phyloP scores from a whole-genome alignment of 2,797 vertebrate species.

The Limosa lapponica region DNA sequence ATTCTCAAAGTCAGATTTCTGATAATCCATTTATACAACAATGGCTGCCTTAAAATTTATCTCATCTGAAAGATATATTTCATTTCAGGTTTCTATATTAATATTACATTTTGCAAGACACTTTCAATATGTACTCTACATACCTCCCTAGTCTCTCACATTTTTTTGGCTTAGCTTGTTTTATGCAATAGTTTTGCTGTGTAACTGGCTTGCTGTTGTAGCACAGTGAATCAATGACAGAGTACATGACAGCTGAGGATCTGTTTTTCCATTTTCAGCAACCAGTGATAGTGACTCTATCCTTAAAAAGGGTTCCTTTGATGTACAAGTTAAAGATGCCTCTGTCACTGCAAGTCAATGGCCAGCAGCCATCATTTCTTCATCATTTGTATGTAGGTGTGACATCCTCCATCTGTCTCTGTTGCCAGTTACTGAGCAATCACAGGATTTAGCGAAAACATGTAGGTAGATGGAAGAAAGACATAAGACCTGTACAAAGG shows the following conservation, averaged over 20 bases:
- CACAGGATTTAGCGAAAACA: neutral
- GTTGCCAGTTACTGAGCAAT: neutral
- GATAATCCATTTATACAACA: neutral
- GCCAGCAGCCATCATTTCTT: slow-evolving; percentile 23
- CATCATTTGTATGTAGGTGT: slow-evolving; percentile 2
- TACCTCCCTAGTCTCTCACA: neutral
- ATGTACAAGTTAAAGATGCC: neutral
- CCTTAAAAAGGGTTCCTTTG: neutral
- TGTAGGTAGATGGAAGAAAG: slow-evolving; percentile 7
- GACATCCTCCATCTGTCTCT: slow-evolving; percentile 50
- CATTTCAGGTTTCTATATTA: neutral
- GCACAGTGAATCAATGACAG: neutral
- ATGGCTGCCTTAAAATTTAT: neutral
- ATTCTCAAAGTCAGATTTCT: neutral
- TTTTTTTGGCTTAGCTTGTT: neutral
- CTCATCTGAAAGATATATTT: neutral
- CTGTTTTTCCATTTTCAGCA: neutral
- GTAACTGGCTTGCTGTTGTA: neutral
- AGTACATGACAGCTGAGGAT: neutral
- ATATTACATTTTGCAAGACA: neutral
- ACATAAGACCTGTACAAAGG: neutral
- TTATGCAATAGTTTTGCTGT: neutral
- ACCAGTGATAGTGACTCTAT: neutral
- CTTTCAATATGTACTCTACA: neutral
- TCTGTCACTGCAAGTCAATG: slow-evolving; percentile 11